Percentiles rank a stretch among this genome's conserved stretches.
These are phyloP conservation scores for Drosophila erecta DNA, from an alignment of 1,140 invertebrate species.

Conservation along the genomic window DNA sequence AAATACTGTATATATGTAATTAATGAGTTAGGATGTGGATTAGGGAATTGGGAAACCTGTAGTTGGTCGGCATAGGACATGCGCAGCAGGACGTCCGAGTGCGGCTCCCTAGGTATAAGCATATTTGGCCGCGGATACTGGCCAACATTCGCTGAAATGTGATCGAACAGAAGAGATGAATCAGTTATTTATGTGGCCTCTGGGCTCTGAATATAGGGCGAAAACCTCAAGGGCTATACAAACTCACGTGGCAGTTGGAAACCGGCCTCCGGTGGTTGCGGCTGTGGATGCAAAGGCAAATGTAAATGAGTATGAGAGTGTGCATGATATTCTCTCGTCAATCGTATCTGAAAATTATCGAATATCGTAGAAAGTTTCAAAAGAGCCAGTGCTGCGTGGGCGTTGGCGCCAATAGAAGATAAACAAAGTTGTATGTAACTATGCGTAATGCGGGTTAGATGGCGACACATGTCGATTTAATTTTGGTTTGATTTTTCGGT, in stretches of 20 bases:
- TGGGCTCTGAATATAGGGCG: not conserved
- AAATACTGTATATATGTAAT: conserved; percentile 85
- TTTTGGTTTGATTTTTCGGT: conserved; percentile 26
- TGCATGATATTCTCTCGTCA: conserved; percentile 85
- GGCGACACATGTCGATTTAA: conserved; percentile 31
- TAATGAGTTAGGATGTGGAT: conserved; percentile 73
- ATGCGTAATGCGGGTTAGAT: conserved; percentile 51
- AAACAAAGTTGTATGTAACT: conserved; percentile 52
- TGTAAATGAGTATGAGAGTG: conserved; percentile 95
- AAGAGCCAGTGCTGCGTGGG: conserved; percentile 76
- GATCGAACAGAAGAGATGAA: not conserved
- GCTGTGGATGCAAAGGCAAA: conserved; percentile 93
- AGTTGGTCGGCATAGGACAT: conserved; percentile 85
- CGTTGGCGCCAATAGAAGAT: conserved; percentile 42
- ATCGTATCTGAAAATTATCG: conserved; percentile 85
- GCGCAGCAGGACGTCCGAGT: conserved; percentile 83
- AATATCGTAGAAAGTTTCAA: conserved; percentile 83
- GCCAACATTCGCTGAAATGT: conserved; percentile 81
- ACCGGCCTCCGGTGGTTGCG: conserved; percentile 89
- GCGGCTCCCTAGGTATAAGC: conserved; percentile 84
- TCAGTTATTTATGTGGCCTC: conserved; percentile 4
- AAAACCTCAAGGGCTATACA: conserved; percentile 72
- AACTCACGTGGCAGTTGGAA: conserved; percentile 85
- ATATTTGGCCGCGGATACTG: conserved; percentile 85
- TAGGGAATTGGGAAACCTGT: conserved; percentile 81